These are phyloP conservation scores for Phrynosoma platyrhinos DNA, from an alignment of 2,113 vertebrate genomes.

Conservation along the genomic window DNA sequence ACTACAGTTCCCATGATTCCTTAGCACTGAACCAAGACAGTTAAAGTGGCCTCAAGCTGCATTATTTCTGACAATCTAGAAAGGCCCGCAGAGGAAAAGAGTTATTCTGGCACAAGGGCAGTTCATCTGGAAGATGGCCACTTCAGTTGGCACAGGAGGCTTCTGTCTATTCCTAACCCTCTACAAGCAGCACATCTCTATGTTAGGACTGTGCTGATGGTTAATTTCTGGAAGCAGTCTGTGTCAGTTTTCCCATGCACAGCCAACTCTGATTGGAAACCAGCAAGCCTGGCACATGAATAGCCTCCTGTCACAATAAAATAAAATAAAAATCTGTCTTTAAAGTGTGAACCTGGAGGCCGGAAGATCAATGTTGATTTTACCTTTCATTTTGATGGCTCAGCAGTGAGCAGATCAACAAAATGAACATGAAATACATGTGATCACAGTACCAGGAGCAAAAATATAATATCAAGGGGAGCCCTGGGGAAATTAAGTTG, in stretches of 20 bases:
- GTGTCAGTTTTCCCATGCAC: rapidly evolving
- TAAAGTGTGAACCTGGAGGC: background rate
- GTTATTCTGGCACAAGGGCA: too few species aligned
- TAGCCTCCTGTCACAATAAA: background rate
- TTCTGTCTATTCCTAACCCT: too few species aligned
- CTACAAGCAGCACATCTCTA: too few species aligned
- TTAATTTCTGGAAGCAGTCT: background rate
- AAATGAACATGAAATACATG: slow-evolving; percentile 30
- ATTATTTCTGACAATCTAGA: too few species aligned
- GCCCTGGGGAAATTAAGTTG: slow-evolving; percentile 70
- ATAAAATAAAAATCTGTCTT: background rate
- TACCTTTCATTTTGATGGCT: background rate
- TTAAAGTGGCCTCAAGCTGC: too few species aligned
- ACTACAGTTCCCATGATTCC: too few species aligned
- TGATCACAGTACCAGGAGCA: slow-evolving; percentile 33
- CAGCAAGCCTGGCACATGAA: slow-evolving; percentile 9
- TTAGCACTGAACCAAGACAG: too few species aligned
- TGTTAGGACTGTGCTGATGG: too few species aligned
- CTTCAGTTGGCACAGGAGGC: too few species aligned
- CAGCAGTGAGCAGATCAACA: rapidly evolving
- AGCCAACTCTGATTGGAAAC: background rate
- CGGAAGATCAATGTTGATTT: slow-evolving; percentile 20
- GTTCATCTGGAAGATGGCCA: too few species aligned
- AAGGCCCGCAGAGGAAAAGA: too few species aligned
- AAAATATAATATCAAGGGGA: slow-evolving; percentile 14